Evolutionary conservation across 2,113 vertebrate genomes (phyloP).

Genomic region (Vidua chalybeata): DNA sequence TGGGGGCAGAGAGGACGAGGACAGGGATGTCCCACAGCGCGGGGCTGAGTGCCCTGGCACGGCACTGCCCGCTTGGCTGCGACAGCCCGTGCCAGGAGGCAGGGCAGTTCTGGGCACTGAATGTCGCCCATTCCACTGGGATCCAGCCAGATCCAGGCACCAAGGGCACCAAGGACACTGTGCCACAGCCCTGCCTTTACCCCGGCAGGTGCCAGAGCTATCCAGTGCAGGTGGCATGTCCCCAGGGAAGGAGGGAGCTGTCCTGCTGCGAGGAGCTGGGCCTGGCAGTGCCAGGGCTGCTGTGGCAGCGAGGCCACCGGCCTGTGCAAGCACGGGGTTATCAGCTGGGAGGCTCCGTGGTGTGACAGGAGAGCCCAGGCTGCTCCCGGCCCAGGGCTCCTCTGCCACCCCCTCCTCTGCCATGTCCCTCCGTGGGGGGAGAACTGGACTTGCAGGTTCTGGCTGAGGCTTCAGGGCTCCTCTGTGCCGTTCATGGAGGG

Average conservation of each 20-base stretch:
- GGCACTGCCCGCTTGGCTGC: rapidly evolving
- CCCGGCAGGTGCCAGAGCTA: not conserved
- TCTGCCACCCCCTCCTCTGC: not conserved
- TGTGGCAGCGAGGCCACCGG: not conserved
- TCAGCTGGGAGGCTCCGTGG: rapidly evolving
- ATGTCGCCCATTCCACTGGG: rapidly evolving
- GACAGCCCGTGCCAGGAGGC: not conserved
- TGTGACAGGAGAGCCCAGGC: not conserved
- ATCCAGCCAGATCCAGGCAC: not conserved
- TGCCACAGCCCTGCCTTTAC: not conserved
- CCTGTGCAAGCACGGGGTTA: not conserved
- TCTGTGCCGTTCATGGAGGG: rapidly evolving
- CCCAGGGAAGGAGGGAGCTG: not conserved
- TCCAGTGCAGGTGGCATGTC: not conserved
- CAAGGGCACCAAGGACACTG: rapidly evolving
- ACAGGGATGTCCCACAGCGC: not conserved
- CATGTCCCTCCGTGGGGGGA: not conserved
- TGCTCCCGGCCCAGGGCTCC: not conserved
- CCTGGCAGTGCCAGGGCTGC: not conserved
- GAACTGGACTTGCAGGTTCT: rapidly evolving
- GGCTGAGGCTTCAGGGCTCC: rapidly evolving
- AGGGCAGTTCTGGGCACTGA: rapidly evolving
- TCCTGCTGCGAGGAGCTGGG: not conserved
- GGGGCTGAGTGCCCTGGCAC: not conserved
- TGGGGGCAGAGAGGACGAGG: not conserved